Base-by-base conservation (phyloP, 2,888 invertebrate genomes). In the Taphrorychus bicolor region DNA sequence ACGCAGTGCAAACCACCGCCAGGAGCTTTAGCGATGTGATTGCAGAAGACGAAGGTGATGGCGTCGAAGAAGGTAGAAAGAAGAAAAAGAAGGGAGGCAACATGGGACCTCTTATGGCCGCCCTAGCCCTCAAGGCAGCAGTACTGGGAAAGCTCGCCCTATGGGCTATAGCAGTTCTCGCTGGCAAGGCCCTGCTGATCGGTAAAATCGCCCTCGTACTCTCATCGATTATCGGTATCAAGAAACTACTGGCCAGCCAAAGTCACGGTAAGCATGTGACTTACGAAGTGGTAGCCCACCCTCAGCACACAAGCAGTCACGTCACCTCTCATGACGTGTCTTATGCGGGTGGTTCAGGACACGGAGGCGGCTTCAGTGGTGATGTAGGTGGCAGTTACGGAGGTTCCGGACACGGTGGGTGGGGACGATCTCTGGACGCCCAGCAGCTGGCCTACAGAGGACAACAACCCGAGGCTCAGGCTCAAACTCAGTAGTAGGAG, bases 251-350 rank as follows among this genome's bases (percentile, higher is more conserved):
- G 72, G 89, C 90, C 58, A 82, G 93, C 73, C 88, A 90, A 65
- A 81, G 82, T 78, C 90, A 92, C 82, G 82, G 82, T 22, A 94
- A 93, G 79, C 93, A 93, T 78, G 94, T 94, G 71, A 94, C 94
- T 3, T 94, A 94, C 79, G 94, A 94, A 80, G 93, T 94, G 32
- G 92, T 94, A 0, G 89, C 92, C 0, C 94, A 94, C 81, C 93
- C 93, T 59, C 93, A 93, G 76, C 92, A 93, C 80, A 86, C 88
- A 69, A 85, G 88, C 72, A 87, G 88, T 77, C 89, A 89, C 78
- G 87, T 89, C 69, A 87, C 89, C 67, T 89, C 91, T 72, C 88
- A 90, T 75, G 91, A 92, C 67, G 83, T 86, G 23, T 84, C 83
- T 62, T 86, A 86, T 73, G 84, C 86, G 64, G 75, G 74, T 9